Base-by-base conservation (phyloP, 2,113 vertebrate genomes). In the Thunnus thynnus region DNA sequence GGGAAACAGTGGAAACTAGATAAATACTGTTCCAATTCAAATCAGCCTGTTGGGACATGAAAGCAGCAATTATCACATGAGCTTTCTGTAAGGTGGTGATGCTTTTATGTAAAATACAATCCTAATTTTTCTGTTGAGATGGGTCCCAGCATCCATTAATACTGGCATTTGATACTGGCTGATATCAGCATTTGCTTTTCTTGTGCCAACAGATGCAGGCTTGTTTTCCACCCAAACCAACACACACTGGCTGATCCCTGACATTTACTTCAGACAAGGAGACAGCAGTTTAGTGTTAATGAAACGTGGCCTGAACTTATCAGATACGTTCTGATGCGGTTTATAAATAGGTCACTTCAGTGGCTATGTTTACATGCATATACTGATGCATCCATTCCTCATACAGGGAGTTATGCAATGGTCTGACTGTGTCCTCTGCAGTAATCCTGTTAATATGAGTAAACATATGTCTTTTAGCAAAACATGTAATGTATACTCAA, bases 221-320 rank as follows among this genome's bases (percentile, higher is more conserved):
- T 66, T 27, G 54, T 77, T 78, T 80, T 54, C 17, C 36, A 61
- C 27, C 0, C 41, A 25, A 58, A 17, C 41, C 60, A 2, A 3
- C 47, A 58, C 50, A 17, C 27, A 50, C 7, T 0, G 0, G 50
- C 44, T 4, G 56, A 60, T 74, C 62, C 30, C 27, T 62, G 64
- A 80, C 80, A 86, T 77, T 80, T 80, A 76, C 75, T 69, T 58
- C 9, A 63, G 55, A 77, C 50, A 61, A 58, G 1, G 32, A 57
- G 27, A 82, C 20, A 0, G 57, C 66, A 60, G 65, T 58, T 62
- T 85, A 18, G 16, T 54, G 71, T 58, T 50, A 71, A 65, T 75
- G 30, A 64, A 80, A 73, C 1, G 9, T 32, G 74, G 52, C 55
- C 56, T 81, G 27, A 81, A 78, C 30, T 36, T 55, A 61, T 66